Base-by-base conservation (phyloP, 2,888 invertebrate species). In the Protodeltote pygarga region DNA sequence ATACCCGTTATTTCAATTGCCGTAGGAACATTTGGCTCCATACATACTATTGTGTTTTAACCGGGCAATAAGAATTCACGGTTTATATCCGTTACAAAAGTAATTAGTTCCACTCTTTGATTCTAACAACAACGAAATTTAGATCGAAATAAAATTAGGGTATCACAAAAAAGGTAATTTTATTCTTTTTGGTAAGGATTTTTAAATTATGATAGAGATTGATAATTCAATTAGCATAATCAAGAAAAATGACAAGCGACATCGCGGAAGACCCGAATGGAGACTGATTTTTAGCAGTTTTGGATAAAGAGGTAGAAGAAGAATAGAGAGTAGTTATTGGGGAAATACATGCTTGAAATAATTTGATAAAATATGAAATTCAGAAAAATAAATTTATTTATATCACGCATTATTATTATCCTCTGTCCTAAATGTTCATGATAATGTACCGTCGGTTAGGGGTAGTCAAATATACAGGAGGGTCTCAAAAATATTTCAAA, bases 401-500 rank as follows among this genome's bases (percentile, higher is more conserved):
- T 19, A 32, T 28, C 2, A 41, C 40, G 11, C 17, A 13, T 14
- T 25, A 40, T 29, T 42, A 52, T 53, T 45, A 55, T 62, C 25
- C 25, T 33, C 39, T 31, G 24, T 38, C 40, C 44, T 48, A 42
- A 64, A 61, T 52, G 46, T 55, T 37, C 51, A 60, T 60, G 44
- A 52, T 55, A 60, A 64, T 60, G 41, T 55, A 58, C 62, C 45
- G 50, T 46, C 39, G 61, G 61, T 63, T 60, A 60, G 62, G 60
- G 51, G 58, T 58, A 65, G 65, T 66, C 72, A 69, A 50, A 40
- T 49, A 39, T 70, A 62, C 62, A 50, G 54, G 58, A 48, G 61
- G 65, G 74, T 68, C 69, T 78, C 68, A 71, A 75, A 64, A 58
- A 69, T 80, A 82, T 79, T 53, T 73, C 45, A 73, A 72, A 90